Conservation (phyloP, 1,140 invertebrate genomes). For the Aporrectodea caliginosa region DNA sequence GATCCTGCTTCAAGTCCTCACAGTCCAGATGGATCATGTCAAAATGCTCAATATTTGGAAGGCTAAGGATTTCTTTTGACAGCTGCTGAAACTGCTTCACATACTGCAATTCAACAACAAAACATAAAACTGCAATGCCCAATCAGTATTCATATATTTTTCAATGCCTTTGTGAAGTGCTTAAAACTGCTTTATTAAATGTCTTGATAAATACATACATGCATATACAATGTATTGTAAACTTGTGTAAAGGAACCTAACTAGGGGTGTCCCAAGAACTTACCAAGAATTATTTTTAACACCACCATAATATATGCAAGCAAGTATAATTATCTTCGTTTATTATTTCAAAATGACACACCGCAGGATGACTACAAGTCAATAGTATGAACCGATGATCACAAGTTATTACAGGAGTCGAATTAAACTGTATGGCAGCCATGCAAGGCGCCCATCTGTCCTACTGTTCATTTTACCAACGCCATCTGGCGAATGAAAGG, state of each 20-base stretch:
- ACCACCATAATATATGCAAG: too few species aligned
- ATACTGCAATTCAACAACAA: slow-evolving; percentile 43
- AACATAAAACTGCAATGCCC: not conserved
- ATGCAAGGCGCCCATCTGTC: too few species aligned
- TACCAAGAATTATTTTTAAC: too few species aligned
- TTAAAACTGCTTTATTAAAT: not conserved
- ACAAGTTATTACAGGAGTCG: too few species aligned
- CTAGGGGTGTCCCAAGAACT: too few species aligned
- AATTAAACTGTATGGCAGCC: too few species aligned
- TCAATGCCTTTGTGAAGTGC: not conserved
- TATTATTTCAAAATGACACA: too few species aligned
- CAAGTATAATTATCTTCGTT: too few species aligned
- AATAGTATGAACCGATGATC: too few species aligned
- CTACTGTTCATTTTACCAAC: too few species aligned
- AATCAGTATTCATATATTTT: not conserved
- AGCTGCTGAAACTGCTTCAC: slow-evolving; percentile 51
- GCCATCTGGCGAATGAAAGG: too few species aligned
- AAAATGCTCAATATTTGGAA: slow-evolving; percentile 53
- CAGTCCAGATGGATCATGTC: slow-evolving; percentile 53
- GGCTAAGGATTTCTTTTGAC: slow-evolving; percentile 49
- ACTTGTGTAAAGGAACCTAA: not conserved
- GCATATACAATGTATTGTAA: not conserved
- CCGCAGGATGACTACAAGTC: too few species aligned
- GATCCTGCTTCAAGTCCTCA: slow-evolving; percentile 52
- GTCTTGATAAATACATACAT: not conserved